Conservation (phyloP, 2,113 vertebrate genomes). For the Limanda limanda region DNA sequence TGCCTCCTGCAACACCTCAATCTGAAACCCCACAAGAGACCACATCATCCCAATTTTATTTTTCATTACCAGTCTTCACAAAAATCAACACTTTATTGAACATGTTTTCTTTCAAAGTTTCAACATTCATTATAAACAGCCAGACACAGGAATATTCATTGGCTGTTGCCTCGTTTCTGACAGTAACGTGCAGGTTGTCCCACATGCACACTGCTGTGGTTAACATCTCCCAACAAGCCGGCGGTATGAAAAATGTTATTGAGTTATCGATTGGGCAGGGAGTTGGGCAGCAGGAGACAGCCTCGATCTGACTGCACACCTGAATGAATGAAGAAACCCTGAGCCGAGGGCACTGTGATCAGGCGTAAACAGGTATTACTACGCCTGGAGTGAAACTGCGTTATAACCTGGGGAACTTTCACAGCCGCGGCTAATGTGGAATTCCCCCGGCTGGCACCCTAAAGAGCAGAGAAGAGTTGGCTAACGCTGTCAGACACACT, state of each 20-base stretch:
- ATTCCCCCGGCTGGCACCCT: slow-evolving; percentile 86
- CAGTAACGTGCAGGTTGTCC: slow-evolving; percentile 29
- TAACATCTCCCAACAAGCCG: slow-evolving; percentile 90
- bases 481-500: slow-evolving; percentile 78
- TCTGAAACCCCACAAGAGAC: slow-evolving; percentile 79
- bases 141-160: slow-evolving; percentile 28
- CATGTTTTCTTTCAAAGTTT: slow-evolving; percentile 6
- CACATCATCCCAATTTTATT: slow-evolving; percentile 1
- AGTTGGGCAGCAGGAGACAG: slow-evolving; percentile 83
- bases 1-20: slow-evolving; percentile 93
- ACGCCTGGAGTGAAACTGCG: slow-evolving; percentile 74
- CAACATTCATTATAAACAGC: slow-evolving; percentile 25
- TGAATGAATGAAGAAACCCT: slow-evolving; percentile 65
- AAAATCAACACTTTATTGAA: slow-evolving; percentile 33
- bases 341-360: slow-evolving; percentile 82
- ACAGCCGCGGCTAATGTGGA: slow-evolving; percentile 84
- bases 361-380: slow-evolving; percentile 79
- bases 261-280: slow-evolving; percentile 91
- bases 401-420: slow-evolving; percentile 88
- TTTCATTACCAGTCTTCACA: slow-evolving; percentile 25
- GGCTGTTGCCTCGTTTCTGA: slow-evolving; percentile 7
- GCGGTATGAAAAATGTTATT: slow-evolving; percentile 90
- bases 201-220: slow-evolving; percentile 83
- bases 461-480: slow-evolving; percentile 71
- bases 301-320: slow-evolving; percentile 85